Percentiles rank a stretch among this genome's conserved stretches.
phyloP scores from a whole-genome alignment of 2,888 invertebrate genomes.

The Polydrusus pterygomalis region DNA sequence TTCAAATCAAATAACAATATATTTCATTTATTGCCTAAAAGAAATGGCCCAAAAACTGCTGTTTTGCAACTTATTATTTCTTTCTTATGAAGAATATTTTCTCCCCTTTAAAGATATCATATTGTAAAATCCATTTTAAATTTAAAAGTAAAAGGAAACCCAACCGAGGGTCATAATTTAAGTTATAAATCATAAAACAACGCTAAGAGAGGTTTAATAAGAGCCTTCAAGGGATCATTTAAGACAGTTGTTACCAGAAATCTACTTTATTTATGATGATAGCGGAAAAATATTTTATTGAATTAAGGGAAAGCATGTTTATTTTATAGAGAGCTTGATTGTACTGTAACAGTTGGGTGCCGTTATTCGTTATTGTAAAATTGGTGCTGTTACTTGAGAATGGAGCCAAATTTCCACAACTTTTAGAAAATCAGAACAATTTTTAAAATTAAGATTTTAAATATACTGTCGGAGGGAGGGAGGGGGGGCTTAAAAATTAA shows the following conservation, averaged over 20 bases:
- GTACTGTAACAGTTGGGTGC: constrained; percentile 5
- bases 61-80: constrained; percentile 3
- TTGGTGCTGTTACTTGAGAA: not conserved
- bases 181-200: constrained; percentile 53
- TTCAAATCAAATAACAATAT: not conserved
- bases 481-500: too few relatives aligned
- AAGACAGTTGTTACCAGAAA: constrained; percentile 54
- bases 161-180: constrained; percentile 45
- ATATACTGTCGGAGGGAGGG: too few relatives aligned
- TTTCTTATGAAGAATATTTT: constrained; percentile 26
- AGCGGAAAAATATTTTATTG: constrained; percentile 43
- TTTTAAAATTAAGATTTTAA: not conserved
- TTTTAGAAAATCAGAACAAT: too few relatives aligned
- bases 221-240: constrained; percentile 55
- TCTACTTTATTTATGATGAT: constrained; percentile 55
- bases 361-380: constrained; percentile 3
- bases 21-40: not conserved
- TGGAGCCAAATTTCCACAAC: not conserved
- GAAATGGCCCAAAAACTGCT: not conserved
- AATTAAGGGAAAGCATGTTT: constrained; percentile 46
- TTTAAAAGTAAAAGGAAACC: constrained; percentile 47
- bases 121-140: constrained; percentile 45
- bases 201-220: constrained; percentile 53
- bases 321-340: constrained; percentile 46
- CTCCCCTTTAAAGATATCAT: constrained; percentile 20